phyloP scores from a whole-genome alignment of 2,888 invertebrate genomes.

The Sesia apiformis region DNA sequence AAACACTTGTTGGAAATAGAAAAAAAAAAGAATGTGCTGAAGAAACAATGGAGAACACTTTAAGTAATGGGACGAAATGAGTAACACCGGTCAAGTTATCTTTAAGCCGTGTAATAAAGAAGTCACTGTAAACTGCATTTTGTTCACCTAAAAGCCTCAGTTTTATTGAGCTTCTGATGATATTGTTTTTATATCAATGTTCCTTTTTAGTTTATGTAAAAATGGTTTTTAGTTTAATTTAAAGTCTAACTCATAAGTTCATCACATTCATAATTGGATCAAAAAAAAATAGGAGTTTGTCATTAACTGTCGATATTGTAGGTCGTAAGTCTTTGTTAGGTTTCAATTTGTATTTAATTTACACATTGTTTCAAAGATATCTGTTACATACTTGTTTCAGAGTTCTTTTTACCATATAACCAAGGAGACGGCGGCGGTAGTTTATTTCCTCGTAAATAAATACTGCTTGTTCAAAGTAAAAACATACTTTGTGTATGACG shows the following conservation, averaged over 20 bases:
- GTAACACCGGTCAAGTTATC: constrained; percentile 52
- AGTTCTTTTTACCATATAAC: too few relatives aligned
- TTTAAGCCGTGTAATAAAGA: constrained; percentile 51
- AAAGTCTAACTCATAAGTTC: too few relatives aligned
- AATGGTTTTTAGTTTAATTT: too few relatives aligned
- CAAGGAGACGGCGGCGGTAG: not conserved
- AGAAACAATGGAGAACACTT: constrained; percentile 53
- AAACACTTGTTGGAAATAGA: not conserved
- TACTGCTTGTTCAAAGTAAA: not conserved
- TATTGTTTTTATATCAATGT: too few relatives aligned
- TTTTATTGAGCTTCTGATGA: not conserved
- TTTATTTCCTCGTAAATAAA: not conserved
- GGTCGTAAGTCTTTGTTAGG: too few relatives aligned
- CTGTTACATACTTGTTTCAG: too few relatives aligned
- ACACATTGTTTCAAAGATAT: too few relatives aligned
- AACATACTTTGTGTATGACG: constrained; percentile 32
- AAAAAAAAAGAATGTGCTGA: constrained; percentile 15
- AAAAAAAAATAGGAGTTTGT: too few relatives aligned
- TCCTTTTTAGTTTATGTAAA: too few relatives aligned
- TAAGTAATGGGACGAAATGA: constrained; percentile 56
- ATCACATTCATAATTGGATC: too few relatives aligned
- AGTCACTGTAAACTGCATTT: constrained; percentile 43
- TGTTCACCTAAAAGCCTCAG: constrained; percentile 26
- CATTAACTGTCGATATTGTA: too few relatives aligned
- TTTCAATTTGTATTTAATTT: too few relatives aligned